Percentiles rank a stretch among this genome's conserved stretches.
These are phyloP conservation scores for Rattus norvegicus DNA, from an alignment of 2,113 vertebrate species.

Conservation along the genomic window DNA sequence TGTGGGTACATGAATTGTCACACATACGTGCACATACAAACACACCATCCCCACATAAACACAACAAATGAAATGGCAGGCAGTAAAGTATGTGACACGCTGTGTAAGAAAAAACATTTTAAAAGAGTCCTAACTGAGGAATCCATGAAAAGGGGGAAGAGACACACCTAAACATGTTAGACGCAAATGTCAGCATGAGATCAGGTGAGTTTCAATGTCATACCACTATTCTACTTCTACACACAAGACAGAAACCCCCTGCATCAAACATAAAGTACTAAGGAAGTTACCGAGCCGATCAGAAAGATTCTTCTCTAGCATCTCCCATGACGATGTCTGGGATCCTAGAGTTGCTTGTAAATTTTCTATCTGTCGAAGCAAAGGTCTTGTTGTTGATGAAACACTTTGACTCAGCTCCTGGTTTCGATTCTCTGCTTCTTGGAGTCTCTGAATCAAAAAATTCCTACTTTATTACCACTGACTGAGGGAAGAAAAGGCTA, in stretches of 20 bases:
- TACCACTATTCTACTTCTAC: neutral
- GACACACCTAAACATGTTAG: neutral
- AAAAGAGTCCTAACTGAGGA: neutral
- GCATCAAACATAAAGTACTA: neutral
- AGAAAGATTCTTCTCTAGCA: conserved; percentile 96
- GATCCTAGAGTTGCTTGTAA: conserved; percentile 94
- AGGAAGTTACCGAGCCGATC: conserved; percentile 92
- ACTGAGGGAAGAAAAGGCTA: neutral
- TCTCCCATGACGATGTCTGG: conserved; percentile 96
- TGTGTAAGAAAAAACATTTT: neutral
- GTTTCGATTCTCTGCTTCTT: conserved; percentile 95
- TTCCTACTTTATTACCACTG: conserved; percentile 16
- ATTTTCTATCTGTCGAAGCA: conserved; percentile 98
- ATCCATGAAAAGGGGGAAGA: neutral
- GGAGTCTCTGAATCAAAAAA: conserved; percentile 91
- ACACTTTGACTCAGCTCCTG: conserved; percentile 97
- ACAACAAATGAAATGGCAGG: neutral
- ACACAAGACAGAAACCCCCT: neutral
- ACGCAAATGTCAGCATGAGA: conserved; percentile 26
- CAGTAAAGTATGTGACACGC: neutral
- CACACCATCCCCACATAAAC: neutral
- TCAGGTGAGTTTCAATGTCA: conserved; percentile 42
- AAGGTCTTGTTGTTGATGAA: conserved; percentile 94
- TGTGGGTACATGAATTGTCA: neutral
- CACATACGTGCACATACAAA: neutral